Percentiles rank a stretch among this genome's conserved stretches.
phyloP scores from a whole-genome alignment of 1,140 invertebrate genomes.

The Pectinophora gossypiella region DNA sequence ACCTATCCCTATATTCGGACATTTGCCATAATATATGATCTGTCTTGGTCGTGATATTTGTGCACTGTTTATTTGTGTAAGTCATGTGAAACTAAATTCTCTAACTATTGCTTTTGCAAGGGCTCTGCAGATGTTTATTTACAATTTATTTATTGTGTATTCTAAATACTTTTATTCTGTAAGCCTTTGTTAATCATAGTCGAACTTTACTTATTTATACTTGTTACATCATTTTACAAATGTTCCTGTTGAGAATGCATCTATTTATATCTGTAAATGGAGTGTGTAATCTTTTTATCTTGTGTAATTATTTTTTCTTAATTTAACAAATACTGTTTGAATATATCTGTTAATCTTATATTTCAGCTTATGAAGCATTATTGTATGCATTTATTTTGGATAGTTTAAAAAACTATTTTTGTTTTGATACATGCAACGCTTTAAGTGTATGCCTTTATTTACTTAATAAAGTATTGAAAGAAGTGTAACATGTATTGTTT shows the following conservation, averaged over 20 bases:
- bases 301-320: too few relatives aligned
- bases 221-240: background rate
- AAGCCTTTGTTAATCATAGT: background rate
- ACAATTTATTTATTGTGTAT: background rate
- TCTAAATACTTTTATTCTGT: background rate
- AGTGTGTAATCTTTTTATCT: too few relatives aligned
- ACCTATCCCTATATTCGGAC: too few relatives aligned
- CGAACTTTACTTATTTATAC: background rate
- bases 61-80: background rate
- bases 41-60: background rate
- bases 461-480: slow-evolving; percentile 4
- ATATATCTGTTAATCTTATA: too few relatives aligned
- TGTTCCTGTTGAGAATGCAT: too few relatives aligned
- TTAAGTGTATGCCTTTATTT: slow-evolving; percentile 5
- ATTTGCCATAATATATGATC: background rate
- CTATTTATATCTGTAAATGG: too few relatives aligned
- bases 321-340: too few relatives aligned
- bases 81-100: background rate
- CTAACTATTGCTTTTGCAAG: background rate
- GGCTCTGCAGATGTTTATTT: background rate
- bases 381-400: background rate
- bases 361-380: too few relatives aligned
- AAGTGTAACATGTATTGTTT: background rate
- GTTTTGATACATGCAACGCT: background rate
- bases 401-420: background rate